A percentile compares a stretch with the other conserved stretches of the same genome.
Evolutionary conservation across 2,113 vertebrate species (phyloP).

Genomic region (Taxidea taxus): DNA sequence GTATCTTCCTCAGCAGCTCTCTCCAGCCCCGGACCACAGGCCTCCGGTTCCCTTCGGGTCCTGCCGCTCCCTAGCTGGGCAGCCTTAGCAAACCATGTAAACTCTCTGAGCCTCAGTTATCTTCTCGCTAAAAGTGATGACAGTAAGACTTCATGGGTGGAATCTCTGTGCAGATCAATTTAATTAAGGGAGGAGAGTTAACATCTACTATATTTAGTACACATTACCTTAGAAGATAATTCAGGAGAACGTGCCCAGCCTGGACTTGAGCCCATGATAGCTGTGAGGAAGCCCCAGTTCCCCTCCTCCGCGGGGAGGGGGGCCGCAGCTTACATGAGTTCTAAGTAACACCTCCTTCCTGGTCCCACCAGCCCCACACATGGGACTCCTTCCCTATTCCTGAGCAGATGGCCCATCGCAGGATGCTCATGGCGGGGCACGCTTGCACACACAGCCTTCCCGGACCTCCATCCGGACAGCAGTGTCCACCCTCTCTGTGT

Average conservation of each 20-base stretch:
- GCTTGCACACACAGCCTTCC: not conserved
- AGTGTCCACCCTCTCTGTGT: fast-evolving
- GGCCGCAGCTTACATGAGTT: not conserved
- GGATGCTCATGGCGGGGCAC: fast-evolving
- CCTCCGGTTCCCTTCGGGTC: not conserved
- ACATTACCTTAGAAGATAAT: not conserved
- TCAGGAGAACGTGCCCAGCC: not conserved
- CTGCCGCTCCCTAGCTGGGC: not conserved
- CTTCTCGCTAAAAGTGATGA: not conserved
- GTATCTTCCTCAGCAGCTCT: not conserved
- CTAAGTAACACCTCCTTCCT: not conserved
- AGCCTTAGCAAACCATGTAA: not conserved
- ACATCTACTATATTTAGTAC: not conserved
- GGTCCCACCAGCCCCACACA: not conserved
- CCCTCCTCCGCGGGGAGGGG: not conserved
- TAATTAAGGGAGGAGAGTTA: not conserved
- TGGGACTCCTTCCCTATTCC: not conserved
- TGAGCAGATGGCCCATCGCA: not conserved
- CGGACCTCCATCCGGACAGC: not conserved
- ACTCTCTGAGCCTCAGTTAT: not conserved
- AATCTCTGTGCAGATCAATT: not conserved
- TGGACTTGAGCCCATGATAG: not conserved
- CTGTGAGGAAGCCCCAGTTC: too few species aligned
- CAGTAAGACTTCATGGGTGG: not conserved
- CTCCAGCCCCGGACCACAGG: not conserved